These are phyloP conservation scores for Ophion slaviceki DNA, from an alignment of 2,888 invertebrate species.

Conservation along the genomic window DNA sequence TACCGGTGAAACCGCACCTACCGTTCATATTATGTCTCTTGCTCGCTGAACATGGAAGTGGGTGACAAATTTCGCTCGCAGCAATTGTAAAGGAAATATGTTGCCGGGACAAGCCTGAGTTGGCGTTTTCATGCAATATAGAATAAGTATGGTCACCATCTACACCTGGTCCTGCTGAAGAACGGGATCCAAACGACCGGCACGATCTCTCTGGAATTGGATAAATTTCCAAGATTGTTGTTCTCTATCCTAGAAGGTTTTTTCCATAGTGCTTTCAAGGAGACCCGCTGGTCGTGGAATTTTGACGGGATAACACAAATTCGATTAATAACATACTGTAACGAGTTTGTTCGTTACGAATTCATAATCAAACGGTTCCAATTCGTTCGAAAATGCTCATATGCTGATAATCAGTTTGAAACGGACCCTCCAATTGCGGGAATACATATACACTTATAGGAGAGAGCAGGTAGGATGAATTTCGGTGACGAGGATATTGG, in stretches of 20 bases:
- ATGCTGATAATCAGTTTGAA: too few relatives aligned
- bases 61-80: slow-evolving; percentile 25
- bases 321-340: not conserved
- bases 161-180: slow-evolving; percentile 42
- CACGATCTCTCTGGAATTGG: slow-evolving; percentile 13
- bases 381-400: too few relatives aligned
- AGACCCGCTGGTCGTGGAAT: not conserved
- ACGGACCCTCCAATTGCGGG: not conserved
- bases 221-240: slow-evolving; percentile 35
- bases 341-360: not conserved
- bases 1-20: slow-evolving; percentile 29
- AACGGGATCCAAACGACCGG: not conserved
- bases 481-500: not conserved
- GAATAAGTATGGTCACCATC: slow-evolving; percentile 20
- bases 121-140: slow-evolving; percentile 53
- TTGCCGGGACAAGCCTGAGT: slow-evolving; percentile 35
- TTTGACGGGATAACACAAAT: not conserved
- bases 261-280: not conserved
- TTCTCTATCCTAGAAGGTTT: slow-evolving; percentile 33
- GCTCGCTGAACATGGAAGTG: slow-evolving; percentile 20
- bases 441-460: not conserved
- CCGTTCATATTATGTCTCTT: slow-evolving; percentile 28
- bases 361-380: not conserved
- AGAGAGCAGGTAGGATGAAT: not conserved
- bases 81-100: slow-evolving; percentile 52